These are phyloP conservation scores for Watsonalla cultraria DNA, from an alignment of 2,888 invertebrate species.

Conservation along the genomic window DNA sequence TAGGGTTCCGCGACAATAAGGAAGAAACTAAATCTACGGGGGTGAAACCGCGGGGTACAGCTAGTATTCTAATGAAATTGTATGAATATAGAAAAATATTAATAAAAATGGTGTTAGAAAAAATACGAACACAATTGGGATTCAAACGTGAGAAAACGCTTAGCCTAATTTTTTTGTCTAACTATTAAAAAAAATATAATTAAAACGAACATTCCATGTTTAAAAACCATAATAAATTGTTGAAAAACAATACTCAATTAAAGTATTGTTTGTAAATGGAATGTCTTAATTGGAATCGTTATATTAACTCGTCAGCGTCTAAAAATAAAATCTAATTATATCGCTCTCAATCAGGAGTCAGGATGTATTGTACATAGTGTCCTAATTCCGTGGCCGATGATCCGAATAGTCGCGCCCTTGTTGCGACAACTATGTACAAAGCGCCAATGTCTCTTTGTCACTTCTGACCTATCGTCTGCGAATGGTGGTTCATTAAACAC, in stretches of 20 bases:
- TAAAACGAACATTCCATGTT: too few species aligned
- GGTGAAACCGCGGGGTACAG: too few species aligned
- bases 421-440: constrained; percentile 44
- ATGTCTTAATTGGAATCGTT: background rate
- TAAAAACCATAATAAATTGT: too few species aligned
- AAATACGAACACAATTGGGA: background rate
- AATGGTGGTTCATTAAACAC: background rate
- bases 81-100: too few species aligned
- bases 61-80: too few species aligned
- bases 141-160: background rate
- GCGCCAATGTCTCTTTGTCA: constrained; percentile 42
- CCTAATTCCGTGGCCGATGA: constrained; percentile 48
- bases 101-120: too few species aligned
- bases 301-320: constrained; percentile 8
- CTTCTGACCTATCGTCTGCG: constrained; percentile 11
- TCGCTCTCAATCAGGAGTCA: constrained; percentile 38
- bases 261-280: background rate
- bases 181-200: too few species aligned
- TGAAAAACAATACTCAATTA: background rate
- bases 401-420: constrained; percentile 50
- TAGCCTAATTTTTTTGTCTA: background rate
- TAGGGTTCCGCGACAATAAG: too few species aligned
- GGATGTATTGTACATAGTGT: constrained; percentile 40
- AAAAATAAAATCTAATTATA: constrained; percentile 26
- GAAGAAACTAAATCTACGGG: too few species aligned